Percentiles rank a stretch among this genome's conserved stretches.
Evolutionary conservation across 2,113 vertebrate genomes (phyloP).

Genomic region (Xenopus borealis): DNA sequence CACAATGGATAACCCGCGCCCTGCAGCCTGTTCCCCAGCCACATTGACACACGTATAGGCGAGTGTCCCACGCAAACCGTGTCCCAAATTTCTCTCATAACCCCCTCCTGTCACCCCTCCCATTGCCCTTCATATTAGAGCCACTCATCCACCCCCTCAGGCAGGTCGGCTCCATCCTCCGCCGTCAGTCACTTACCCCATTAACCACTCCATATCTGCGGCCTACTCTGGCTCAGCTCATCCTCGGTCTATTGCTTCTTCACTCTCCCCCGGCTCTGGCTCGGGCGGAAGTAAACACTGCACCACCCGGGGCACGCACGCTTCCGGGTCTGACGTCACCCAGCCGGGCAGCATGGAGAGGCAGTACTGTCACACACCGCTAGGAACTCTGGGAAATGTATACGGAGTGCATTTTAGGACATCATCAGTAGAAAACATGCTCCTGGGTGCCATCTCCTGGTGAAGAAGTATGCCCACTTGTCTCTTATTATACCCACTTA

Average conservation of each 20-base stretch:
- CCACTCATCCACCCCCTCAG: not conserved
- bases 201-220: conserved; percentile 42
- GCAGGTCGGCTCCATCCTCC: not conserved
- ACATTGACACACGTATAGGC: not conserved
- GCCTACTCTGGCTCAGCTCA: conserved; percentile 40
- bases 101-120: not conserved
- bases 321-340: conserved; percentile 39
- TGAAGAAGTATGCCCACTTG: no score
- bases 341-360: conserved; percentile 21
- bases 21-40: not conserved
- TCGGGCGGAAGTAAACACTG: conserved; percentile 44
- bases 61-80: not conserved
- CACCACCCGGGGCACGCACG: conserved; percentile 42
- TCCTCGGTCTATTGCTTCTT: conserved; percentile 19
- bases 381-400: conserved; percentile 15
- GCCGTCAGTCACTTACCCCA: conserved; percentile 20
- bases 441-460: no score
- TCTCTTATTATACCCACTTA: no score
- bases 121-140: conserved; percentile 10
- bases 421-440: no score
- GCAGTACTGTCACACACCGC: not conserved
- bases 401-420: no score
- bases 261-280: conserved; percentile 25
- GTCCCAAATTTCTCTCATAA: not conserved
- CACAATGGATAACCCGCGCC: no score